Conservation (phyloP, 2,888 invertebrate species). For the Metopia argyrocephala region DNA sequence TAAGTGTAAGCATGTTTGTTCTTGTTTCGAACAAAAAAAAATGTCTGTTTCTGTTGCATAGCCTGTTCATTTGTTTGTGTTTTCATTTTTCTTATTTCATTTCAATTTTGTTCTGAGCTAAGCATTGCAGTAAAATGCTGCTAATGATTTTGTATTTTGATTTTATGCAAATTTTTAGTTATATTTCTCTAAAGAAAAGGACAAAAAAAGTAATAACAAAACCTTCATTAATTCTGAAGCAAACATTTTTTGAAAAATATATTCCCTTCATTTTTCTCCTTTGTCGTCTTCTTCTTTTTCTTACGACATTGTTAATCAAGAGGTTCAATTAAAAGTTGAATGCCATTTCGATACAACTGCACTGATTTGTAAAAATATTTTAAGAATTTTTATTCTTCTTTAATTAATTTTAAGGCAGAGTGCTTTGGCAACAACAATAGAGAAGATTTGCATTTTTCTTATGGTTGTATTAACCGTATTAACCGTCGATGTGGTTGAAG, state of each 20-base stretch:
- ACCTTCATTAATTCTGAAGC: slow-evolving; percentile 58
- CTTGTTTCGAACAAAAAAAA: slow-evolving; percentile 15
- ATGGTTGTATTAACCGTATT: too few relatives aligned
- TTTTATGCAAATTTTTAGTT: slow-evolving; percentile 68
- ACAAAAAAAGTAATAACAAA: slow-evolving; percentile 1
- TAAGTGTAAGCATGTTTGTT: slow-evolving; percentile 62
- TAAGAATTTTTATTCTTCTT: not conserved
- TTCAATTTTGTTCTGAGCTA: too few relatives aligned
- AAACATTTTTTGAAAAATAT: slow-evolving; percentile 37
- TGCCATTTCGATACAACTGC: not conserved
- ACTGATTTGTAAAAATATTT: slow-evolving; percentile 5
- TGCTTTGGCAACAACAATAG: too few relatives aligned
- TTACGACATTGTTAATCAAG: slow-evolving; percentile 39
- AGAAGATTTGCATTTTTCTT: too few relatives aligned
- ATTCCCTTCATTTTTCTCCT: not conserved
- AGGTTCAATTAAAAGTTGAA: slow-evolving; percentile 49
- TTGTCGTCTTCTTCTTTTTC: slow-evolving; percentile 19
- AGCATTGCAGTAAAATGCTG: slow-evolving; percentile 11
- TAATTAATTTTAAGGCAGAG: not conserved
- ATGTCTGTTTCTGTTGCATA: slow-evolving; percentile 23
- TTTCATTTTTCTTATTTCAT: not conserved
- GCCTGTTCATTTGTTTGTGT: slow-evolving; percentile 1
- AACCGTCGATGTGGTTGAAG: too few relatives aligned
- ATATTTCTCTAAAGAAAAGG: slow-evolving; percentile 30
- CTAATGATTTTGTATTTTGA: slow-evolving; percentile 62